Evolutionary conservation across 2,113 vertebrate species (phyloP).

Genomic region (Etheostoma cragini): DNA sequence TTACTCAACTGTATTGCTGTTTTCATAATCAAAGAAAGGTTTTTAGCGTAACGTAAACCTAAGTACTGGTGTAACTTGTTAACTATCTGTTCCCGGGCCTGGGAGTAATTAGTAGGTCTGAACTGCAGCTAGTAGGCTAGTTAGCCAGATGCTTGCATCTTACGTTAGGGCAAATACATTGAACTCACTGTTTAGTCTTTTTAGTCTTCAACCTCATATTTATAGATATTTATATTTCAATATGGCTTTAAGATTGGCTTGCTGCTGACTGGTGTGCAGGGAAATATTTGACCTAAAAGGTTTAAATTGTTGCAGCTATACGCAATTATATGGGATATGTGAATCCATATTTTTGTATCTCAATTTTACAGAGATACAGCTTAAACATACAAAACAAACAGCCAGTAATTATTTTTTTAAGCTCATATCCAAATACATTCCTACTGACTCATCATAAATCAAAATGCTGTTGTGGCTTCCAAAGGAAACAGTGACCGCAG

Average conservation of each 20-base stretch:
- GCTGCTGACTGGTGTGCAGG: neutral
- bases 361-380: neutral
- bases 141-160: neutral
- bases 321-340: neutral
- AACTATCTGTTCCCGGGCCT: neutral
- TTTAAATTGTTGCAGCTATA: neutral
- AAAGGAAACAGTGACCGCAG: slow-evolving; percentile 56
- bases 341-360: neutral
- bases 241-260: neutral
- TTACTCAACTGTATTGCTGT: neutral
- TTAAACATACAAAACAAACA: slow-evolving; percentile 10
- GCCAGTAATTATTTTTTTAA: slow-evolving; percentile 4
- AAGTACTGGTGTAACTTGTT: neutral
- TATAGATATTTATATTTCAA: neutral
- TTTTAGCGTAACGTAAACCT: neutral
- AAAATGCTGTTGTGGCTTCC: slow-evolving; percentile 49
- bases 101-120: neutral
- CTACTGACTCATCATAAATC: slow-evolving; percentile 67
- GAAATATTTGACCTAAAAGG: neutral
- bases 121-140: neutral
- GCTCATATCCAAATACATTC: slow-evolving; percentile 38
- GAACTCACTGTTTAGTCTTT: neutral
- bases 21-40: neutral
- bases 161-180: neutral
- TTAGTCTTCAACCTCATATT: neutral